phyloP scores from a whole-genome alignment of 2,888 invertebrate genomes.

The Notodonta dromedarius region DNA sequence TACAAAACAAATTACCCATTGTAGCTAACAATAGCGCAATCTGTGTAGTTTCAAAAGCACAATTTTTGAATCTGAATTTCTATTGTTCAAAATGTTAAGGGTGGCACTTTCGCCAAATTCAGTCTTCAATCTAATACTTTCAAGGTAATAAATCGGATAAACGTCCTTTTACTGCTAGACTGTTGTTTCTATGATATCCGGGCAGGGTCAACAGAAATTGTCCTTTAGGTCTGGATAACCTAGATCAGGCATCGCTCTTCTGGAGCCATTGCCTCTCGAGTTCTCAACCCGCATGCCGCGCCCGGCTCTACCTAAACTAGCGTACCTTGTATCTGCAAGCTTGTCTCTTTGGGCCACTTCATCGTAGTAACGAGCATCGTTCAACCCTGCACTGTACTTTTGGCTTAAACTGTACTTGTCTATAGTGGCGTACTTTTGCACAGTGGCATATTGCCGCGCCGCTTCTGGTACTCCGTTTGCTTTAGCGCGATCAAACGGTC shows the following conservation, averaged over 20 bases:
- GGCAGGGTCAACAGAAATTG: slow-evolving; percentile 89
- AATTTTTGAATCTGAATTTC: slow-evolving; percentile 36
- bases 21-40: slow-evolving; percentile 25
- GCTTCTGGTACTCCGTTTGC: slow-evolving; percentile 75
- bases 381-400: slow-evolving; percentile 80
- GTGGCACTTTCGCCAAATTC: slow-evolving; percentile 77
- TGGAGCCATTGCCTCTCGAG: slow-evolving; percentile 70
- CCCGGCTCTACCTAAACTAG: slow-evolving; percentile 76
- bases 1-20: slow-evolving; percentile 32
- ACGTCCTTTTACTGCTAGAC: slow-evolving; percentile 58
- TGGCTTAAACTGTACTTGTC: slow-evolving; percentile 83
- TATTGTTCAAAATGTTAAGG: slow-evolving; percentile 56
- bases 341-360: slow-evolving; percentile 81
- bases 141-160: slow-evolving; percentile 49
- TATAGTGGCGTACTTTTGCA: slow-evolving; percentile 82
- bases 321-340: slow-evolving; percentile 79
- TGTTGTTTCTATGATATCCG: slow-evolving; percentile 78
- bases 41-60: slow-evolving; percentile 22
- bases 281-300: slow-evolving; percentile 71
- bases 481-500: slow-evolving; percentile 85
- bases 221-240: slow-evolving; percentile 86
- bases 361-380: slow-evolving; percentile 81
- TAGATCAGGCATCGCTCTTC: slow-evolving; percentile 76
- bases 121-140: slow-evolving; percentile 76
- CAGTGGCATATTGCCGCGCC: slow-evolving; percentile 75